Evolutionary conservation across 2,888 invertebrate genomes (phyloP), one percentile per base, ranked within the genome.

Genomic region (Drosophila eohydei): DNA sequence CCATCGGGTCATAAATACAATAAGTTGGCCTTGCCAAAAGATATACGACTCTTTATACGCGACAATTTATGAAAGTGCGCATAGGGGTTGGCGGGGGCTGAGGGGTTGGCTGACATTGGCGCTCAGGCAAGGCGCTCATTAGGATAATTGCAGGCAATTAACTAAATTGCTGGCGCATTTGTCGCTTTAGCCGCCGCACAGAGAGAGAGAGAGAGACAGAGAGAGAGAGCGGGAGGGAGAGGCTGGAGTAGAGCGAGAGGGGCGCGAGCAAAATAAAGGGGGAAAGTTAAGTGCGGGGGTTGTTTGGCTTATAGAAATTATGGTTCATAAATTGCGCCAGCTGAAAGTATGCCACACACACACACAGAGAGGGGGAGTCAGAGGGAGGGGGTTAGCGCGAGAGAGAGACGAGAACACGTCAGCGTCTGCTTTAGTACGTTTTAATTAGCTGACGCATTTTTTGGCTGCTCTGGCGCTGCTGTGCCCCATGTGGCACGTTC

Each of bases 61-160:
- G 59, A 72, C 80, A 67, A 71, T 60, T 57, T 56, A 60, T 51
- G 58, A 30, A 21, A 30, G 30, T 51, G 26, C 32, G 40, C 11
- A 8, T 30, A n/a, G 36, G 12, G 21, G 21, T 3, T 16, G 26
- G 28, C 2, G 21, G 14, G 26, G 69, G 57, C 6, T 43, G 69
- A 60, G 48, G 21, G 8, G 61, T 43, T 62, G 71, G 60, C 63
- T 38, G 64, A 59, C 78, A 78, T 69, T 78, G 73, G 69, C 58
- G 74, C 77, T 60, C 70, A 77, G 85, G 89, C 89, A 82, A 87
- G 77, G 89, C 84, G 91, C 91, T 92, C 91, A 92, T 91, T 91
- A 90, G 90, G 92, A 91, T 92, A 91, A 91, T 91, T 91, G 92
- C 85, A 81, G 88, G 91, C 91, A 91, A 91, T 91, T 91, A 91